phyloP scores from a whole-genome alignment of 2,888 invertebrate genomes.

The Metacarcinus magister region DNA sequence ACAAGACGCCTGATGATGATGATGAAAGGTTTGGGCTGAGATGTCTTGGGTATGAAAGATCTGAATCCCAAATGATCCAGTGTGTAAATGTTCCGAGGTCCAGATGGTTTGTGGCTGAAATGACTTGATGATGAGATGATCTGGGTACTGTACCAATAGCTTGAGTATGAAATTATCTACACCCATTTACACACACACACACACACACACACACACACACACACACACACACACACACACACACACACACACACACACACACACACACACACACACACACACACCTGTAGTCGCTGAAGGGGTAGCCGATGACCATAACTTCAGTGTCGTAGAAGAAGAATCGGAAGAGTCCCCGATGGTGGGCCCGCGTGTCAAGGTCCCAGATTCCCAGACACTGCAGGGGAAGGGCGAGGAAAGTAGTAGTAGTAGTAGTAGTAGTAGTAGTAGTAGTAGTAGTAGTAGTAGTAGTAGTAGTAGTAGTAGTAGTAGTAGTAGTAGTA shows the following conservation, averaged over 20 bases:
- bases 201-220: too few species aligned
- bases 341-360: conserved; percentile 87
- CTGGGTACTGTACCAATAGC: too few species aligned
- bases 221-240: too few species aligned
- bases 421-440: neutral
- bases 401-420: neutral
- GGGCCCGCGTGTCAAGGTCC: conserved; percentile 87
- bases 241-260: neutral
- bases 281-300: conserved; percentile 82
- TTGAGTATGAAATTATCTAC: too few species aligned
- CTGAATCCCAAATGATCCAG: too few species aligned
- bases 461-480: conserved; percentile 44
- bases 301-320: conserved; percentile 81
- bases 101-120: too few species aligned
- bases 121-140: too few species aligned
- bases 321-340: conserved; percentile 85
- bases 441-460: conserved; percentile 46
- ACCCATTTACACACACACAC: too few species aligned
- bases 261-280: neutral
- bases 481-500: conserved; percentile 44
- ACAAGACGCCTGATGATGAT: too few species aligned
- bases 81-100: too few species aligned
- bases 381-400: conserved; percentile 87
- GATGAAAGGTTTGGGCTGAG: too few species aligned
- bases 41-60: too few species aligned